These are phyloP conservation scores for Hymenopus coronatus DNA, from an alignment of 2,888 invertebrate species.

Conservation along the genomic window DNA sequence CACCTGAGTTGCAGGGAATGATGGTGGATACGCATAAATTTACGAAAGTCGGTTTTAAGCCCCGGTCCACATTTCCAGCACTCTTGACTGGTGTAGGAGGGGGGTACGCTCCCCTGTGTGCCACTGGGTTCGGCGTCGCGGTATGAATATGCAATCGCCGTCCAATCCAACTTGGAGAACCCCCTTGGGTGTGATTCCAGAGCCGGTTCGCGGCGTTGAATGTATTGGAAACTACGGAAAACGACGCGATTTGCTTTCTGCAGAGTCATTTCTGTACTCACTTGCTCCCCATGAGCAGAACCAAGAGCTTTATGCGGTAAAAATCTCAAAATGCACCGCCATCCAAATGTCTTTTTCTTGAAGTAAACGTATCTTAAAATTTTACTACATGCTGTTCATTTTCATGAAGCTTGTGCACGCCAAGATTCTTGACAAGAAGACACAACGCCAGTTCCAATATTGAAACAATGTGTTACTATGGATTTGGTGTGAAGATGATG, in stretches of 20 bases:
- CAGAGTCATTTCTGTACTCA: neutral
- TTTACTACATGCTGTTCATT: too few species aligned
- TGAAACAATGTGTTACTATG: too few species aligned
- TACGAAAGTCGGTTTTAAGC: neutral
- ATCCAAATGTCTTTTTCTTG: too few species aligned
- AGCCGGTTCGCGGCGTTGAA: neutral
- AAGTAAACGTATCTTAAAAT: too few species aligned
- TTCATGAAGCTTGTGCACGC: too few species aligned
- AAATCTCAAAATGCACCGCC: neutral
- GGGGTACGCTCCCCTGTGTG: neutral
- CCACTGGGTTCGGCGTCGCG: neutral
- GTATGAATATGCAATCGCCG: slow-evolving; percentile 19
- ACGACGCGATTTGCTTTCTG: neutral
- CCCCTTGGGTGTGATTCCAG: slow-evolving; percentile 7
- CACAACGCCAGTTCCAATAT: too few species aligned
- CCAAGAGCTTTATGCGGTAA: neutral
- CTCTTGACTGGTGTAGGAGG: neutral
- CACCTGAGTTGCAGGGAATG: neutral
- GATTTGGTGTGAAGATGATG: too few species aligned
- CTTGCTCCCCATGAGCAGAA: neutral
- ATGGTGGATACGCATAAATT: neutral
- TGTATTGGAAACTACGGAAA: neutral
- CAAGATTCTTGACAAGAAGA: too few species aligned
- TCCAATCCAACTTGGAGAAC: slow-evolving; percentile 6
- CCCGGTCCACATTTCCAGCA: neutral